Base-by-base conservation (phyloP, 1,140 invertebrate genomes). In the Anastrepha ludens region DNA sequence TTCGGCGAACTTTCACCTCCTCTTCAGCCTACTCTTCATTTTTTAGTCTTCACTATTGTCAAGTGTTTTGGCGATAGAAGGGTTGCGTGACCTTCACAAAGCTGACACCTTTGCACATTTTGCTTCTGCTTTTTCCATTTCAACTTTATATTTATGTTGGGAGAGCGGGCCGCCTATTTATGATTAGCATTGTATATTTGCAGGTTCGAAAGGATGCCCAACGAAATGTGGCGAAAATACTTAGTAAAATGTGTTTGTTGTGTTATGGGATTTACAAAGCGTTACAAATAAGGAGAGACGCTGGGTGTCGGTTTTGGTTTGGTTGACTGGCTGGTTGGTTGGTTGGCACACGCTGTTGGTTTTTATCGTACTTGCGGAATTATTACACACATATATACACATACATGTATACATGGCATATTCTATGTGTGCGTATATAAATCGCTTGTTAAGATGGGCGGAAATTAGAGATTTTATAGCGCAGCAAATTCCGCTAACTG, bases 401-500 rank as follows among this genome's bases (percentile, higher is more conserved):
- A 29, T 29, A 29, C 29, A 29, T 29, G 29, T 29, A 29, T 29
- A 29, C 29, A 29, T 29, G 29, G 0, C 29, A 29, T 29, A 29
- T 29, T 65, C 1, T 65, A 39, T 29, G 64, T 65, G 0, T 65
- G 0, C 13, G 29, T 70, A 65, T 3, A 9, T 11, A 70, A 70
- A 41, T 15, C 39, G 67, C 41, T 44, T 74, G 39, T 44, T 15
- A 74, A 13, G 2, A 44, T 44, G 67, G 39, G 67, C 67, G 67
- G 67, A 74, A 44, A 74, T 74, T 74, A 74, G 44, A 74, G 41
- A 4, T 39, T 47, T 74, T 74, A 17, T 74, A 41, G 39, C 41
- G 67, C 67, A 44, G 41, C 67, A 74, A 74, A 74, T 74, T 74
- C 15, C 67, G 67, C 67, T 44, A 74, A 74, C 41, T 74, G 67